Evolutionary conservation across 2,888 invertebrate genomes (phyloP).

Genomic region (Apocheima hispidaria): DNA sequence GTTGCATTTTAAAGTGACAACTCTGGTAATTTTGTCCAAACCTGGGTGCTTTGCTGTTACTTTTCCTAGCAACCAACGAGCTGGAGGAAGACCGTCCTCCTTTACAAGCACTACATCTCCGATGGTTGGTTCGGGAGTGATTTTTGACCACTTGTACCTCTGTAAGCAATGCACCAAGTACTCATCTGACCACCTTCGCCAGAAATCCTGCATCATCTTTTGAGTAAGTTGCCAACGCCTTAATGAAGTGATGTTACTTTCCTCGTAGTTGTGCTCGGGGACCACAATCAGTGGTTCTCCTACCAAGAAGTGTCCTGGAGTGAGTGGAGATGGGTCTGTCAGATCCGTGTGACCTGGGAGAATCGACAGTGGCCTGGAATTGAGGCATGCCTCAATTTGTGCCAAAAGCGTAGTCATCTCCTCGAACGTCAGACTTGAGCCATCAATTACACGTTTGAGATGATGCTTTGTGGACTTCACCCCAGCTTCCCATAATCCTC

Average conservation of each 20-base stretch:
- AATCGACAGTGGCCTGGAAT: too few species aligned
- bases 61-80: not conserved
- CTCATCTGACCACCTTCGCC: not conserved
- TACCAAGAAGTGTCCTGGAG: not conserved
- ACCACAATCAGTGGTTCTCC: not conserved
- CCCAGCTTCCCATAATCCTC: constrained; percentile 1
- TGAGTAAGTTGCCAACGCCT: constrained; percentile 3
- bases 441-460: not conserved
- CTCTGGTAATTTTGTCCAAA: not conserved
- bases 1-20: not conserved
- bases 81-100: not conserved
- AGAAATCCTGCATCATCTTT: not conserved
- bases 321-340: not conserved
- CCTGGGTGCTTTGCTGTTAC: not conserved
- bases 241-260: not conserved
- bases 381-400: too few species aligned
- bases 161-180: not conserved
- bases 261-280: not conserved
- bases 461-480: not conserved
- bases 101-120: not conserved
- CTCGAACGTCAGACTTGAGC: not conserved
- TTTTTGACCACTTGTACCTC: not conserved
- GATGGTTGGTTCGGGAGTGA: not conserved
- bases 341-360: not conserved
- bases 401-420: not conserved